Conservation (phyloP, 2,797 vertebrate species). For the Onychomys arenicola region DNA sequence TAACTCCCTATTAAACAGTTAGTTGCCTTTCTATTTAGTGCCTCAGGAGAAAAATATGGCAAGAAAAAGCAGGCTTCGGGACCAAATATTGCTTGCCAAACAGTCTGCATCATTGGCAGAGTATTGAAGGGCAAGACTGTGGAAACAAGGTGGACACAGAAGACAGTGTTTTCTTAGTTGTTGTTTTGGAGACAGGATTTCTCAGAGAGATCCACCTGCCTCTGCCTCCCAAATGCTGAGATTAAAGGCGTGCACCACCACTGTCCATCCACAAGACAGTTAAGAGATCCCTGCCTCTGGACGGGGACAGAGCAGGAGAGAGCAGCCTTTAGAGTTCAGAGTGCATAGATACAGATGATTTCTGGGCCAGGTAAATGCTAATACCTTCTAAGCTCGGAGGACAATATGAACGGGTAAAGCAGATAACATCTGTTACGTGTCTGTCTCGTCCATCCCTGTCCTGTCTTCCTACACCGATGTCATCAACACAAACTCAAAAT, state of each 20-base stretch:
- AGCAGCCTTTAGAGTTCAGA: background rate
- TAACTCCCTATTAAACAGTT: background rate
- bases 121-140: background rate
- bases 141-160: background rate
- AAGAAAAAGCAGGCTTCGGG: background rate
- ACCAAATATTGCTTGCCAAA: background rate
- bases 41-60: background rate
- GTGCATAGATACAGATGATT: too few species aligned
- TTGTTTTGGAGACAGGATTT: background rate
- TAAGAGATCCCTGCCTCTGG: background rate
- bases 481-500: too few species aligned
- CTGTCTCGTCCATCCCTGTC: too few species aligned
- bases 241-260: background rate
- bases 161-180: too few species aligned
- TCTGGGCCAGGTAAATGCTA: too few species aligned
- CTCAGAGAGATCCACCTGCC: background rate
- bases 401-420: too few species aligned
- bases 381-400: too few species aligned
- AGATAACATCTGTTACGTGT: too few species aligned
- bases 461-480: too few species aligned
- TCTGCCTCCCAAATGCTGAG: background rate
- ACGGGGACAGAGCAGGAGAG: background rate
- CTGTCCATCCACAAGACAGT: background rate
- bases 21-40: background rate
- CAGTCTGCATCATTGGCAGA: background rate